Evolutionary conservation across 2,888 invertebrate genomes (phyloP).

Genomic region (Rhodophaea formosa): DNA sequence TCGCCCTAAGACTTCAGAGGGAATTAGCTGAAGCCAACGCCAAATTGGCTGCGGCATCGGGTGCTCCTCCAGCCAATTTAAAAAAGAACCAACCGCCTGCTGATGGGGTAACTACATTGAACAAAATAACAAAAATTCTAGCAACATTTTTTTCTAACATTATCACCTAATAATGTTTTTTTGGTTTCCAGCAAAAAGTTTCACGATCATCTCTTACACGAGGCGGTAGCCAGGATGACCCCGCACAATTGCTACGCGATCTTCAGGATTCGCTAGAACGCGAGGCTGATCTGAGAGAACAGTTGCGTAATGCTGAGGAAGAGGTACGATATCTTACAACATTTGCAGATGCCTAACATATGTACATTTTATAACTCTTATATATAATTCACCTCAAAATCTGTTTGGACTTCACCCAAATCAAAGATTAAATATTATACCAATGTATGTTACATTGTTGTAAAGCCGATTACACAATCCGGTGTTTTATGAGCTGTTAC

Average conservation of each 20-base stretch:
- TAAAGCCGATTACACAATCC: neutral
- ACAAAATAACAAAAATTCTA: neutral
- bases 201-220: constrained; percentile 88
- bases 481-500: neutral
- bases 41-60: constrained; percentile 71
- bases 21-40: constrained; percentile 85
- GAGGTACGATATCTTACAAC: constrained; percentile 80
- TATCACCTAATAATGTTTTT: neutral
- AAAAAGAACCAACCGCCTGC: constrained; percentile 81
- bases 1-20: constrained; percentile 84
- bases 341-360: constrained; percentile 11
- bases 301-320: constrained; percentile 95
- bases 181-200: constrained; percentile 76
- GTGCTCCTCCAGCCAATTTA: constrained; percentile 66
- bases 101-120: constrained; percentile 77
- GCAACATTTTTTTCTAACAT: neutral
- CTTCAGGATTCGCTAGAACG: constrained; percentile 95
- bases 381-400: neutral
- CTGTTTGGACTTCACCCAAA: neutral
- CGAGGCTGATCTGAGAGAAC: constrained; percentile 96
- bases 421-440: neutral
- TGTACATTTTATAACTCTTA: neutral
- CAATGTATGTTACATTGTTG: neutral
- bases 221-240: constrained; percentile 90
- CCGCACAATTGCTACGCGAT: constrained; percentile 90